phyloP scores from a whole-genome alignment of 2,888 invertebrate species.

The Octodonta nipae region DNA sequence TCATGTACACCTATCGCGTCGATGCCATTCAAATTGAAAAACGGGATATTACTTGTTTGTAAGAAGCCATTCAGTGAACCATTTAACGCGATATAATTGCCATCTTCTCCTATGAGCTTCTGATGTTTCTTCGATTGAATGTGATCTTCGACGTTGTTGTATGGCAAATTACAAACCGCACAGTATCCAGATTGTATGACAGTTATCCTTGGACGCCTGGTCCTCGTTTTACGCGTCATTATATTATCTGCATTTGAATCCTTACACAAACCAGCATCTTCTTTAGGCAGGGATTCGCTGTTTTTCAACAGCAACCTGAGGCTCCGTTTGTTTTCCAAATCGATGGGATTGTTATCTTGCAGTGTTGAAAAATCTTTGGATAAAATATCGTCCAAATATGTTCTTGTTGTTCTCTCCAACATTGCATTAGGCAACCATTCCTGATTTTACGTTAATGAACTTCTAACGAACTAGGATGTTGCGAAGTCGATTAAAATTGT shows the following conservation, averaged over 20 bases:
- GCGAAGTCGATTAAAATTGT: too few species aligned
- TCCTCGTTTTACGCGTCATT: conserved; percentile 28
- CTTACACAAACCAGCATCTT: too few species aligned
- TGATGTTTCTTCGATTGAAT: conserved; percentile 61
- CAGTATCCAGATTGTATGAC: conserved; percentile 50
- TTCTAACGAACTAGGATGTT: conserved; percentile 3
- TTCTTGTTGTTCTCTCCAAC: conserved; percentile 20
- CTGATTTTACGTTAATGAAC: conserved; percentile 10
- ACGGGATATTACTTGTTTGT: conserved; percentile 54
- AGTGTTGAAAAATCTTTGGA: conserved; percentile 14
- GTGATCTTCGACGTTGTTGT: conserved; percentile 55
- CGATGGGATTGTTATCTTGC: conserved; percentile 6
- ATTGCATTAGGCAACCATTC: conserved; percentile 17
- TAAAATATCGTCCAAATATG: conserved; percentile 16
- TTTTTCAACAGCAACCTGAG: not conserved
- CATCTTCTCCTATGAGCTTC: conserved; percentile 58
- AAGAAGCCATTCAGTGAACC: conserved; percentile 44
- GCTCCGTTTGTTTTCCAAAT: conserved; percentile 7
- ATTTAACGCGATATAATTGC: conserved; percentile 63
- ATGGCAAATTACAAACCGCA: conserved; percentile 67
- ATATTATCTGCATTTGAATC: conserved; percentile 18
- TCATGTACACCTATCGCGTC: conserved; percentile 29
- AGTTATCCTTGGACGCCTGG: conserved; percentile 26
- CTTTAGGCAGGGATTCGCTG: conserved; percentile 3
- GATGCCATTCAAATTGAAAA: conserved; percentile 47